Base-by-base conservation (phyloP, 2,797 vertebrate genomes). In the Antrozous pallidus region DNA sequence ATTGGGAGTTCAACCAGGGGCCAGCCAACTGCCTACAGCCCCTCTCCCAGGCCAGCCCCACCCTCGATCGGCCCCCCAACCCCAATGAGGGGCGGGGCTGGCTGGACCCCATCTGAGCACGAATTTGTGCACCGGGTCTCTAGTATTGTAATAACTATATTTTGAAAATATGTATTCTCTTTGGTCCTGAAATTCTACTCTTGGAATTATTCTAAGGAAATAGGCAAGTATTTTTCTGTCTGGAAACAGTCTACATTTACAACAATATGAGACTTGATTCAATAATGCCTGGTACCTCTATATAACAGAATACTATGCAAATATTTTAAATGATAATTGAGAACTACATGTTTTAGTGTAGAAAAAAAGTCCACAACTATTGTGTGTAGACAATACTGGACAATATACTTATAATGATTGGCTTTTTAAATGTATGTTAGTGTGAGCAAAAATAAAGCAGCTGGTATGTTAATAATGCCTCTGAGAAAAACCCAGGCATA, bases 141-240 rank as follows among this genome's bases (percentile, higher is more conserved):
- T 54, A 14, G 14, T 22, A n/a, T 61, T 45, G 56, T 45, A 40
- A 54, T 45, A 14, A 65, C 31, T 45, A 33, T 45, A 11, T 54
- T 42, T 61, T 80, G 42, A 61, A 77, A 84, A 90, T n/a, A 83
- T 61, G 12, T 75, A 63, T 54, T 84, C 40, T 88, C 67, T 75
- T 80, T 26, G 28, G 80, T 54, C 26, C n/a, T 93, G 22, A 88
- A 74, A 93, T 56, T 38, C 18, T 28, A 84, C 10, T 75, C 13
- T 69, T 91, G 8, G 36, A 88, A 84, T 93, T 91, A 79, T 91
- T 80, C 73, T 75, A 83, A 88, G 51, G n/a, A 93, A 74, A 38
- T n/a, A 90, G 45, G 5, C 40, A 61, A 95, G 1, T 63, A 45
- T 90, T 78, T 36, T 47, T 87, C 24, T 78, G 11, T 88, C 40